Base-by-base conservation (phyloP, 2,888 invertebrate species). In the Timema podura region DNA sequence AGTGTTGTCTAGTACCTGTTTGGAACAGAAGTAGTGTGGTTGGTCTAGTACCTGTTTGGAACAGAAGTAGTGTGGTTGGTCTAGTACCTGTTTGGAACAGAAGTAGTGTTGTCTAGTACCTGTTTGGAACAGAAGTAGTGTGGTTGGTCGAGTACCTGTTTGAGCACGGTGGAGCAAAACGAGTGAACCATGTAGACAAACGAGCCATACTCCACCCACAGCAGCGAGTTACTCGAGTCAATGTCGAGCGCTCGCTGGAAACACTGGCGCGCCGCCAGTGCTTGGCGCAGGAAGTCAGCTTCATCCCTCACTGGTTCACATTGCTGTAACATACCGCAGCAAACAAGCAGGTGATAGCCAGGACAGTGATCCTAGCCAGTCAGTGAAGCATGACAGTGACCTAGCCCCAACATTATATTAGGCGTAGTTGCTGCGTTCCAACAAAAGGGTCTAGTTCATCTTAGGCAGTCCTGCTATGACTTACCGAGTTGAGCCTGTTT, bases 121-220 rank as follows among this genome's bases (percentile, higher is more conserved):
- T n/a, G n/a, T n/a, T n/a, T n/a, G n/a, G n/a, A n/a, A n/a, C n/a
- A n/a, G n/a, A n/a, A n/a, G n/a, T n/a, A 61, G 45, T 61, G 1
- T 30, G 61, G 16, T 30, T 44, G 3, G 3, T 59, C 77, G 80
- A 81, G 85, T 65, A 92, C 93, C 80, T 90, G 91, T 79, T 93
- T 95, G 67, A 96, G 82, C 68, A 93, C 85, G 71, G 96, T 86
- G 0, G 95, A 95, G 78, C 94, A 93, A 80, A 92, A 94, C 0
- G 96, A 93, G 80, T 95, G 95, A 15, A 96, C 89, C 75, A 90
- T 90, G 77, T 97, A 98, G 3, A 93, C 91, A 77, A 96, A 92
- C 49, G 90, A 90, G 5, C 96, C 97, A 79, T 91, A 95, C 79
- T 98, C 97, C 68, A 95, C 92, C 92, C 93, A 93, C 76, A 96